Evolutionary conservation across 2,113 vertebrate species (phyloP).

Genomic region (Colinus virginianus): DNA sequence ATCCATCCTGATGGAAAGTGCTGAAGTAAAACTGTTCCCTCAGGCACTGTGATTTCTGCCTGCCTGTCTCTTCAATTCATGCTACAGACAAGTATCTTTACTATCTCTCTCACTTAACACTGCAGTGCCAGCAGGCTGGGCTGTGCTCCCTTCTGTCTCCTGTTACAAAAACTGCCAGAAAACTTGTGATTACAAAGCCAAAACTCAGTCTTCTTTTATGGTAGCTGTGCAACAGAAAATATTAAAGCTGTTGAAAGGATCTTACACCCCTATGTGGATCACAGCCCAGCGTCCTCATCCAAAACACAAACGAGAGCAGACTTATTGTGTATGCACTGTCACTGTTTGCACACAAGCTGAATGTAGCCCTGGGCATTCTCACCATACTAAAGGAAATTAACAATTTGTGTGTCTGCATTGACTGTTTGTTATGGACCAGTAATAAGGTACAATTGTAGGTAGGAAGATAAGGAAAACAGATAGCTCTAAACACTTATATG

Average conservation of each 20-base stretch:
- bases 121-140: background rate
- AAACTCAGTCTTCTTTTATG: background rate
- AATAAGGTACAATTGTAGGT: background rate
- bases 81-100: slow-evolving; percentile 2
- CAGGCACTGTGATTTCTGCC: background rate
- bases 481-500: background rate
- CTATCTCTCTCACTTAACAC: background rate
- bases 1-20: background rate
- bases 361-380: accelerated
- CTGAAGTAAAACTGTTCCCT: background rate
- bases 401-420: background rate
- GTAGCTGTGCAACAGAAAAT: background rate
- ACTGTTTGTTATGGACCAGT: background rate
- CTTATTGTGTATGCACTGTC: background rate
- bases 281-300: background rate
- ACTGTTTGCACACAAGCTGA: background rate
- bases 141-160: background rate
- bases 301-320: background rate
- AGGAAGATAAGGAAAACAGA: background rate
- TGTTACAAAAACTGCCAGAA: slow-evolving; percentile 24
- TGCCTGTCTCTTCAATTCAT: background rate
- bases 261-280: background rate
- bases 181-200: background rate
- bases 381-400: background rate
- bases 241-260: background rate